Conservation (phyloP, 2,888 invertebrate genomes). For the Teleiodes luculella region DNA sequence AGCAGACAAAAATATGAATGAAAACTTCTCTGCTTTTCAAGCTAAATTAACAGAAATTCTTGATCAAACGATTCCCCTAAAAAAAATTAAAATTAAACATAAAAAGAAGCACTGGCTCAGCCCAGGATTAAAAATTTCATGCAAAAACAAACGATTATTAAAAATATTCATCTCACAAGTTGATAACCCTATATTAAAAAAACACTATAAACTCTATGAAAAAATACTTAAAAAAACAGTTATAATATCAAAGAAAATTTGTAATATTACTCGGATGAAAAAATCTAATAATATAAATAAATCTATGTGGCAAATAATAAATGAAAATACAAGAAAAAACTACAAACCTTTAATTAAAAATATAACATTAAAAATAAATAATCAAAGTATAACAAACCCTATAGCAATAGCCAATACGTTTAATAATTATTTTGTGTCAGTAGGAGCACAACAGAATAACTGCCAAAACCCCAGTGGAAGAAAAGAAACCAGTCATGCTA, state of each 20-base stretch:
- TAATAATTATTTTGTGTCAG: no score
- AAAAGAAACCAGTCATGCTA: no score
- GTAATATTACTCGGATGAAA: constrained; percentile 8
- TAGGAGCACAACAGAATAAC: no score
- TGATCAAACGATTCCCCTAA: not conserved
- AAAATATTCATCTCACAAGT: constrained; percentile 11
- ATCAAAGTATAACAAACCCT: no score
- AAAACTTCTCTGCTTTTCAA: constrained; percentile 15
- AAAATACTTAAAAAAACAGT: constrained; percentile 14
- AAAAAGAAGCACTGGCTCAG: not conserved
- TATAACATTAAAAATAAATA: no score
- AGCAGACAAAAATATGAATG: constrained; percentile 8
- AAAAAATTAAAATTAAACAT: no score
- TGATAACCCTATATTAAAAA: constrained; percentile 5
- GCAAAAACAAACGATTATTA: constrained; percentile 9
- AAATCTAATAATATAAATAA: constrained; percentile 16
- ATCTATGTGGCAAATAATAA: constrained; percentile 17
- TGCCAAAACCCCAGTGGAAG: no score
- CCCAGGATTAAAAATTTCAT: constrained; percentile 4
- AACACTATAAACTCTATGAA: not conserved
- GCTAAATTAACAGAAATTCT: constrained; percentile 1
- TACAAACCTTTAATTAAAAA: no score
- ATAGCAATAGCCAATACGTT: no score
- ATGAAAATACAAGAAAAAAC: constrained; percentile 1
- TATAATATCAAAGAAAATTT: constrained; percentile 5